A percentile compares a stretch with the other conserved stretches of the same genome.
phyloP scores from a whole-genome alignment of 2,888 invertebrate species.

The Seira ritae region DNA sequence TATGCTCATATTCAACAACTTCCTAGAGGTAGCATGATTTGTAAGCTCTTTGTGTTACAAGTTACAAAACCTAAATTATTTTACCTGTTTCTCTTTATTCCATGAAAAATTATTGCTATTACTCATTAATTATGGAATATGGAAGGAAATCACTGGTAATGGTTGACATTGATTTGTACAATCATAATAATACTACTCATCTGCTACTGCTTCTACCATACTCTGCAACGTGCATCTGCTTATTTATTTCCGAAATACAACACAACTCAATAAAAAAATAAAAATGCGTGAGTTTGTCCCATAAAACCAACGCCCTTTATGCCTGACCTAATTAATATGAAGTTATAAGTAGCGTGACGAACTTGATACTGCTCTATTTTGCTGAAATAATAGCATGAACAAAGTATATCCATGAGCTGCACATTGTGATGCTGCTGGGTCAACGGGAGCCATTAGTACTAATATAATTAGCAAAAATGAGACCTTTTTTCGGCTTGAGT shows the following conservation, averaged over 20 bases:
- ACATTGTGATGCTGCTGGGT: too few relatives aligned
- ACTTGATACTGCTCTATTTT: neutral
- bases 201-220: neutral
- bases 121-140: slow-evolving; percentile 40
- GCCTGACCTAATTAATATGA: slow-evolving; percentile 45
- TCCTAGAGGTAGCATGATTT: too few relatives aligned
- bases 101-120: neutral
- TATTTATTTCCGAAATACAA: too few relatives aligned
- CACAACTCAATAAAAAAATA: neutral
- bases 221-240: too few relatives aligned
- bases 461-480: slow-evolving; percentile 10
- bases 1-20: too few relatives aligned
- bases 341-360: slow-evolving; percentile 23
- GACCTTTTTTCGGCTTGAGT: slow-evolving; percentile 45
- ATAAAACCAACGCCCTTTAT: slow-evolving; percentile 26
- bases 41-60: too few relatives aligned
- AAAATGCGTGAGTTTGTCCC: neutral
- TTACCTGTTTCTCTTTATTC: too few relatives aligned
- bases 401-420: too few relatives aligned
- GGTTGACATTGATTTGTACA: slow-evolving; percentile 38
- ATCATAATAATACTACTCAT: neutral
- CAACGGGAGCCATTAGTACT: neutral
- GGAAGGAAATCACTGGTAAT: slow-evolving; percentile 38
- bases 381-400: neutral
- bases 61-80: too few relatives aligned